Conservation (phyloP, 1,140 invertebrate species). For the Pseudomyrmex dendroicus region DNA sequence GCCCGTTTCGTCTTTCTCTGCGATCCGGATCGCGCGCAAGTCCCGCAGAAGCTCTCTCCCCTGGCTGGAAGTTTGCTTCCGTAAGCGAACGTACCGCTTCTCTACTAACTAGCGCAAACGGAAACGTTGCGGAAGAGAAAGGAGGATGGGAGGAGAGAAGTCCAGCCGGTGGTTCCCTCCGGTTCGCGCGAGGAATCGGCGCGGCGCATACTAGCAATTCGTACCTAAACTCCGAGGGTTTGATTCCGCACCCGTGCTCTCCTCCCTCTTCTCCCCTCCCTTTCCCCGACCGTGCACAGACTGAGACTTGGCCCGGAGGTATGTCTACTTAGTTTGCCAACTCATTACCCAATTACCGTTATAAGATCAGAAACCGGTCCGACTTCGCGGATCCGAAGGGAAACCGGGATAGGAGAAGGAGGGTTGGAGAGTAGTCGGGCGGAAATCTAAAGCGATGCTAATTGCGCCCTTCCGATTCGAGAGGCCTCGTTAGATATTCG, state of each 20-base stretch:
- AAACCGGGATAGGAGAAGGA: neutral
- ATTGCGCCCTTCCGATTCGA: conserved; percentile 42
- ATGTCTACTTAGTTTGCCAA: conserved; percentile 71
- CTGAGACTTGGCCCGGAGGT: conserved; percentile 52
- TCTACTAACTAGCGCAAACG: conserved; percentile 57
- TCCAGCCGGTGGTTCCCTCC: conserved; percentile 36
- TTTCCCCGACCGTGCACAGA: conserved; percentile 20
- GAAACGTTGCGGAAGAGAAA: conserved; percentile 48
- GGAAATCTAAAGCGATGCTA: conserved; percentile 57
- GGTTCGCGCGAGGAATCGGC: conserved; percentile 7
- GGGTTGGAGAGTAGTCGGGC: conserved; percentile 17
- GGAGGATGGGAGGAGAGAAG: conserved; percentile 3
- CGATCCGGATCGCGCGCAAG: conserved; percentile 37
- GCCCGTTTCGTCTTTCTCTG: neutral
- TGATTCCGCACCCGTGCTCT: conserved; percentile 7
- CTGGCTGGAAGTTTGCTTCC: conserved; percentile 40
- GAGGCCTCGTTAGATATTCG: conserved; percentile 30
- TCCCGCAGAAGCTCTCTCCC: conserved; percentile 49
- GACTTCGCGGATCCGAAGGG: conserved; percentile 38
- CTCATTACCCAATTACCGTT: conserved; percentile 70
- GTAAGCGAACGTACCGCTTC: conserved; percentile 48
- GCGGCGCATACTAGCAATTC: conserved; percentile 61
- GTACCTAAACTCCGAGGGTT: conserved; percentile 63
- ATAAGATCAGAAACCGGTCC: conserved; percentile 59
- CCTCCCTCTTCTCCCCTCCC: neutral